phyloP scores from a whole-genome alignment of 2,113 vertebrate genomes.

The Porphyrio hochstetteri region DNA sequence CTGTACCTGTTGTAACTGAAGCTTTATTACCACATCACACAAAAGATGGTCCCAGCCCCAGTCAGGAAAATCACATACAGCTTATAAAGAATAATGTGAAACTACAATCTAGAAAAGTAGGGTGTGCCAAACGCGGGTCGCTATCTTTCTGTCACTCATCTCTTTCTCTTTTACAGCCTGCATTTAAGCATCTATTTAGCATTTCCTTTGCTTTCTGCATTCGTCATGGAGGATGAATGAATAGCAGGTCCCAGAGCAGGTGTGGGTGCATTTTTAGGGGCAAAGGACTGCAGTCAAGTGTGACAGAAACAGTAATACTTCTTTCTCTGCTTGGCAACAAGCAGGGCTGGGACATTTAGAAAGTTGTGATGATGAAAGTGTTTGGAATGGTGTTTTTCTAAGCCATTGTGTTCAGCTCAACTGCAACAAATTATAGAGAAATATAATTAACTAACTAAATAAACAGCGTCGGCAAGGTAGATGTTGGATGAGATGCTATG shows the following conservation, averaged over 20 bases:
- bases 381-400: slow-evolving; percentile 67
- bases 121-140: neutral
- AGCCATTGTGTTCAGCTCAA: slow-evolving; percentile 50
- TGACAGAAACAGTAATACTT: slow-evolving; percentile 16
- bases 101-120: slow-evolving; percentile 5
- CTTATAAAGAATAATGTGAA: slow-evolving; percentile 14
- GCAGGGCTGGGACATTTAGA: slow-evolving; percentile 48
- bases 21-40: neutral
- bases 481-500: slow-evolving; percentile 50
- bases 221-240: neutral
- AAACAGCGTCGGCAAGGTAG: slow-evolving; percentile 66
- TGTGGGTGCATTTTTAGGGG: slow-evolving; percentile 9
- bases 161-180: neutral
- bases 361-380: slow-evolving; percentile 67
- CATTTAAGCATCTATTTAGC: neutral
- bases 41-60: neutral
- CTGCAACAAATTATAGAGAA: slow-evolving; percentile 62
- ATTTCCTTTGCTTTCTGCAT: neutral
- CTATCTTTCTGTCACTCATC: slow-evolving; percentile 18
- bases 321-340: slow-evolving; percentile 30
- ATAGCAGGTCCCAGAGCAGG: neutral
- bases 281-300: slow-evolving; percentile 15
- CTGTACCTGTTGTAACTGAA: neutral
- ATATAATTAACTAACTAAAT: slow-evolving; percentile 69
- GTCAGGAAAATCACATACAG: neutral